These are phyloP conservation scores for Napeogenes sylphis DNA, from an alignment of 2,888 invertebrate species.

Conservation along the genomic window DNA sequence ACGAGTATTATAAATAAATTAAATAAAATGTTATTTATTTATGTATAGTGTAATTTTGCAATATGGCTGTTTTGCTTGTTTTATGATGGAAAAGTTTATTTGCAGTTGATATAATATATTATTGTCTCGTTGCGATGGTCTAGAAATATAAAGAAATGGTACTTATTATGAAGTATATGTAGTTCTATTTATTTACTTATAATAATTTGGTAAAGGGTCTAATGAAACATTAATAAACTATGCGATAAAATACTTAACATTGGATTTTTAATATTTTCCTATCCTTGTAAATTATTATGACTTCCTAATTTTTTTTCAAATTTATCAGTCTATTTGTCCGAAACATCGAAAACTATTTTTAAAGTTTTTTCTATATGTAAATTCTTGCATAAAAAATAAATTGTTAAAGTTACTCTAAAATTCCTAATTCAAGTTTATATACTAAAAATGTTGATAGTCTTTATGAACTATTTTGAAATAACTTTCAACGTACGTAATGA, in stretches of 20 bases:
- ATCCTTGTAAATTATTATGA: background rate
- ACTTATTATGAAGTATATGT: conserved; percentile 73
- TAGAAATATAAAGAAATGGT: conserved; percentile 63
- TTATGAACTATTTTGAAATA: too few relatives aligned
- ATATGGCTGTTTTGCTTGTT: conserved; percentile 72
- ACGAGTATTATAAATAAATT: conserved; percentile 37
- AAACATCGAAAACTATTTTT: background rate
- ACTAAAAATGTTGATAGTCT: too few relatives aligned
- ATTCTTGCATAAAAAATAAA: too few relatives aligned
- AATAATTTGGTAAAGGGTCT: conserved; percentile 78
- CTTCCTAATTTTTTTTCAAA: background rate
- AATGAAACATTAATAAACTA: conserved; percentile 76
- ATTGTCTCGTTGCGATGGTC: conserved; percentile 53
- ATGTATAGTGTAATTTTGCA: conserved; percentile 48
- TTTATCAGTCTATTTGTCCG: background rate
- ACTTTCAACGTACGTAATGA: too few relatives aligned
- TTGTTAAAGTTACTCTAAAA: too few relatives aligned
- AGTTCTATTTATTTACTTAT: conserved; percentile 77
- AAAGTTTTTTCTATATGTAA: too few relatives aligned
- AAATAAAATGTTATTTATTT: conserved; percentile 50
- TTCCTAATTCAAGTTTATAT: too few relatives aligned
- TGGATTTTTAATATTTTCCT: conserved; percentile 36
- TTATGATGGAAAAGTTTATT: conserved; percentile 62
- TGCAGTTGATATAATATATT: conserved; percentile 59
- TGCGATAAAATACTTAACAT: conserved; percentile 50